phyloP scores from a whole-genome alignment of 2,888 invertebrate species.

The Idaea straminata region DNA sequence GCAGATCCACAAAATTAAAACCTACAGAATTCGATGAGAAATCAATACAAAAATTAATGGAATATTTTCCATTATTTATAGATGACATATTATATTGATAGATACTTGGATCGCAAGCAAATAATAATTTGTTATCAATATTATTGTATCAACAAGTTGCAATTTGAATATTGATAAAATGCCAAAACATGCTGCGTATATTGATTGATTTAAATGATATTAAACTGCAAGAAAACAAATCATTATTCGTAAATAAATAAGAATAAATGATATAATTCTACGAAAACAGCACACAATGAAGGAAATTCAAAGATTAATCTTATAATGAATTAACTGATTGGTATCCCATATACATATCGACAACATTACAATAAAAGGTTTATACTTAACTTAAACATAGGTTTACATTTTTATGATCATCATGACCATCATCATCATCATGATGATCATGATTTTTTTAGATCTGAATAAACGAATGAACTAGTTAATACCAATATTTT shows the following conservation, averaged over 20 bases:
- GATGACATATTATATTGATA: not conserved
- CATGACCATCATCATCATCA: too few relatives aligned
- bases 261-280: not conserved
- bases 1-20: not conserved
- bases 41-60: slow-evolving; percentile 6
- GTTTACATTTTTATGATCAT: too few relatives aligned
- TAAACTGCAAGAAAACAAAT: not conserved
- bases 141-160: not conserved
- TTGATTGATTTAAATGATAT: not conserved
- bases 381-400: too few relatives aligned
- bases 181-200: not conserved
- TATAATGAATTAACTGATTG: too few relatives aligned
- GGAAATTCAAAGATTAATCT: too few relatives aligned
- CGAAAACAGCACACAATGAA: not conserved
- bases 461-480: too few relatives aligned
- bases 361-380: too few relatives aligned
- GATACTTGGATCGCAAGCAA: not conserved
- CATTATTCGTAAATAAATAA: not conserved
- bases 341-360: too few relatives aligned
- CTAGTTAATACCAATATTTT: too few relatives aligned
- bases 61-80: slow-evolving; percentile 5
- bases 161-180: not conserved
- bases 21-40: not conserved
- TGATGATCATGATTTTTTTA: too few relatives aligned
- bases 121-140: not conserved